Evolutionary conservation across 92 coral and sea anemone species (phyloP), one percentile per base, ranked within the genome.

Genomic region (Anthopleura xanthogrammica): DNA sequence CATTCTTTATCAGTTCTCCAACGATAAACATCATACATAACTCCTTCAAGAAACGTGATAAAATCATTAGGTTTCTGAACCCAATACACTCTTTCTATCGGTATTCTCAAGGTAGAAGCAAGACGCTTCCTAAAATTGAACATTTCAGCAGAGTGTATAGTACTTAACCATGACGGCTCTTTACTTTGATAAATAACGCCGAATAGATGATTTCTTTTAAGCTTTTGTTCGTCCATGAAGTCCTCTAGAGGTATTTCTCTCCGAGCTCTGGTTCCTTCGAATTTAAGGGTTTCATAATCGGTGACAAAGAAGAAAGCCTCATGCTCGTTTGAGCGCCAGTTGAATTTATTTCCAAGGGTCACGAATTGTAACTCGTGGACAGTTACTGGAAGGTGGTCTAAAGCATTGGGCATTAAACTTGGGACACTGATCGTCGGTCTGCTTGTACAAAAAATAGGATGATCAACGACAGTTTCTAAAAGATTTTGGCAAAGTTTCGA

Each of bases 71-170:
- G 75, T 60, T 77, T 52, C 50, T 86, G 82, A 16, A 93, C 77
- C 94, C 94, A 93, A 76, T 77, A 88, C 11, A 93, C 86, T 78
- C 80, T 83, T 0, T 64, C 82, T 74, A 85, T 73, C 64, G 82
- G 85, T 42, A 93, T 92, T 22, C 79, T 74, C 58, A 93, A 73
- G 43, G 87, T 90, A 52, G 76, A 76, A 17, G 94, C 94, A 52
- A 93, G 71, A 20, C 97, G 89, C 86, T 93, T 93, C 76, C 75
- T 93, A 56, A 93, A 93, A 89, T 93, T 93, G 81, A 83, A 88
- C 2, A 93, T 70, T 64, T 93, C 97, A n/a, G 97, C 97, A 1
- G 94, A 93, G 14, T 90, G 88, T 19, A 93, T 76, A 29, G 86
- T 78, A 40, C 94, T 93, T 46, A 91, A 42, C 94, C 97, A 93